Conservation (phyloP, 2,797 vertebrate species). For the Botia almorhae region DNA sequence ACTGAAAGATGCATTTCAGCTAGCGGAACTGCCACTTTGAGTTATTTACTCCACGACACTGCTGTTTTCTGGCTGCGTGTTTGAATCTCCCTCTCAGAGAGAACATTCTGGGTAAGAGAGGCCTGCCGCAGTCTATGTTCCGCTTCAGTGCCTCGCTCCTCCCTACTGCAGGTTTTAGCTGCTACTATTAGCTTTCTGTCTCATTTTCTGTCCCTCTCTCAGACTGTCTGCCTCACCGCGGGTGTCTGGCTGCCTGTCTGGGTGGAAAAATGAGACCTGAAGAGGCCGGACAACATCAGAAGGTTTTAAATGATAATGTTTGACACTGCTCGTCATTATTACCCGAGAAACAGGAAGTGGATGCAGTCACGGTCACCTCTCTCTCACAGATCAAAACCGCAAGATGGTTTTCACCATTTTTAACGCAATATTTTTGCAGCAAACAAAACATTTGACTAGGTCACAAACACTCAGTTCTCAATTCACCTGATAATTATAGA, state of each 20-base stretch:
- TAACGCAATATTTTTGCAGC: neutral
- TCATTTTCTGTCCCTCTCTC: conserved; percentile 27
- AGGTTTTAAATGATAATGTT: neutral
- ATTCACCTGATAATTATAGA: neutral
- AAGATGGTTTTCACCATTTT: neutral
- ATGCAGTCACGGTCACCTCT: neutral
- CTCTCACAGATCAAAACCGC: neutral
- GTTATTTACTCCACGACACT: neutral
- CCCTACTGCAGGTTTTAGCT: conserved; percentile 64
- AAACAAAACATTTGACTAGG: neutral
- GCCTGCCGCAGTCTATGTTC: conserved; percentile 63
- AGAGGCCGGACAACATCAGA: neutral
- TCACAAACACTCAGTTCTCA: neutral
- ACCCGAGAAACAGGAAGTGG: neutral
- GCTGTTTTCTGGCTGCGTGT: conserved; percentile 12
- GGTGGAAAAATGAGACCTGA: conserved; percentile 36
- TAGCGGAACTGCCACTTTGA: neutral
- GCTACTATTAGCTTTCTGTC: conserved; percentile 50
- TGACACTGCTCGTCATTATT: neutral
- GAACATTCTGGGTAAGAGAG: conserved; percentile 50
- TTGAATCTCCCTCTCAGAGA: conserved; percentile 19
- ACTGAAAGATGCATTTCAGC: neutral
- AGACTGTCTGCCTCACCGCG: conserved; percentile 3
- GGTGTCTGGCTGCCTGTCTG: conserved; percentile 19
- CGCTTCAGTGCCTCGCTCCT: conserved; percentile 63